Evolutionary conservation across 2,888 invertebrate species (phyloP).

Genomic region (Pandemis heparana): DNA sequence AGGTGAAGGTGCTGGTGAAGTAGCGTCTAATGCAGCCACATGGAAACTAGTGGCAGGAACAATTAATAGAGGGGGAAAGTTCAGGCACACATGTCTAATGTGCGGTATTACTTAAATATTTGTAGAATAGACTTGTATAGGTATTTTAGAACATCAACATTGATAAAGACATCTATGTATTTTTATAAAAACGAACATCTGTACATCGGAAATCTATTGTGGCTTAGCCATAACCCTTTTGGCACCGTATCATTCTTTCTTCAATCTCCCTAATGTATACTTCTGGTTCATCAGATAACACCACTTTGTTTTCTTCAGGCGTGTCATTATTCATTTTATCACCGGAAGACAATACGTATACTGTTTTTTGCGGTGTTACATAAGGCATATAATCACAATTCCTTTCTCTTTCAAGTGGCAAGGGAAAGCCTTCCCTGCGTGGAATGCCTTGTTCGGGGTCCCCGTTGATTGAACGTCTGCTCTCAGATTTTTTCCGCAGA

Average conservation of each 20-base stretch:
- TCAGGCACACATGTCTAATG: neutral
- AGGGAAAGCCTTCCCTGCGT: neutral
- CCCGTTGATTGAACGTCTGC: neutral
- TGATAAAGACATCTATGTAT: neutral
- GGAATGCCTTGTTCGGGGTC: conserved; percentile 13
- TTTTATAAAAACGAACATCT: neutral
- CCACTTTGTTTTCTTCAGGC: conserved; percentile 67
- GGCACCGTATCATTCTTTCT: conserved; percentile 46
- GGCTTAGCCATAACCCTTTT: conserved; percentile 50
- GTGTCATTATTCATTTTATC: neutral
- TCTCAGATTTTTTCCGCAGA: conserved; percentile 20
- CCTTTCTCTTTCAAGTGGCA: neutral
- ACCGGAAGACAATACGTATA: conserved; percentile 12
- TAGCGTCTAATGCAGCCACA: too few relatives aligned
- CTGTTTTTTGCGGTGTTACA: neutral
- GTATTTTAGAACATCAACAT: neutral
- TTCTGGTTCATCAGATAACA: conserved; percentile 74
- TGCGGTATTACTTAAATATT: neutral
- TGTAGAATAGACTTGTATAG: neutral
- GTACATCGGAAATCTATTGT: neutral
- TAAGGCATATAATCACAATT: neutral
- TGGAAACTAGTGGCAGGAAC: too few relatives aligned
- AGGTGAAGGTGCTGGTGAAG: too few relatives aligned
- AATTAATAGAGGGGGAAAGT: too few relatives aligned
- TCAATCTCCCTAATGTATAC: conserved; percentile 65